Evolutionary conservation across 2,797 vertebrate species (phyloP), one percentile per base, ranked within the genome.

Genomic region (Malurus splendens): DNA sequence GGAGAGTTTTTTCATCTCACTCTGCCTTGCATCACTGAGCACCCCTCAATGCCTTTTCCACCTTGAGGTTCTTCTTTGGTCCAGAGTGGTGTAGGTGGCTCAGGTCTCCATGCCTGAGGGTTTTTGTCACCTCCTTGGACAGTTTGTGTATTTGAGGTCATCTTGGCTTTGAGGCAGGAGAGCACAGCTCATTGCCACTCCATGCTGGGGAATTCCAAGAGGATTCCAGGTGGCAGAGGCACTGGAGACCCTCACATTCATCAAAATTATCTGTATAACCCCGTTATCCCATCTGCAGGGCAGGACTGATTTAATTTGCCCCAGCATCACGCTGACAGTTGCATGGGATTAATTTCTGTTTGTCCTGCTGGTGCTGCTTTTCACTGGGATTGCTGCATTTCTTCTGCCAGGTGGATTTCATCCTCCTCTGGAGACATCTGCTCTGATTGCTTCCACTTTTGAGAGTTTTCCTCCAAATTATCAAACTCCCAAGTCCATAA

Each of bases 271-370:
- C 48, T 61, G 39, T 15, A 3, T 22, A 33, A 48, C 38, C 9
- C 11, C 1, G 0, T 50, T 50, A 61, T 36, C 20, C 11, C 47
- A 38, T 30, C 38, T 1, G 1, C 32, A 41, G 56, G 65, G 24
- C 47, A 42, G 54, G 12, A 19, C 38, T 74, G 57, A 8, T 82
- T 74, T 52, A 19, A 60, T 80, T 77, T 74, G 1, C 20, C 22
- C 24, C 24, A 20, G 18, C 30, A 12, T 45, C 8, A 0, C 9
- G 38, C 10, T 70, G 23, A 1, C 1, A 20, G 2, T 47, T 4
- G 0, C 12, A 3, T 27, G 8, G 39, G 32, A 50, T 74, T 93
- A 0, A 6, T 38, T 90, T 83, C 55, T 65, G 0, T 23, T 51
- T 39, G 5, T 50, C 28, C 47, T 76, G 20, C 18, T 45, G 22